A percentile compares a stretch with the other conserved stretches of the same genome.
phyloP scores from a whole-genome alignment of 2,113 vertebrate species.

The Echinops telfairi region DNA sequence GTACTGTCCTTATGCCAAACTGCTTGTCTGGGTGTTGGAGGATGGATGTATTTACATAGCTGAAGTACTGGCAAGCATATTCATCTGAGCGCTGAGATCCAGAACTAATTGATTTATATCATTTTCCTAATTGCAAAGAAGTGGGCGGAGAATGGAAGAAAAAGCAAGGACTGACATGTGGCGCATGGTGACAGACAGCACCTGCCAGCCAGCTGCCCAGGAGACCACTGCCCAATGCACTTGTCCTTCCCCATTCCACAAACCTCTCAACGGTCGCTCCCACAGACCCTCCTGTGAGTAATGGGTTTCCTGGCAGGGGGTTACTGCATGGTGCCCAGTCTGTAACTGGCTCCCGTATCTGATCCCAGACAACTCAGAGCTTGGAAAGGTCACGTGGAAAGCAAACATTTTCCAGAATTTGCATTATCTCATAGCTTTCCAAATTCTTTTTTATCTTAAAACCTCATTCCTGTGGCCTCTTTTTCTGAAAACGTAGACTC shows the following conservation, averaged over 20 bases:
- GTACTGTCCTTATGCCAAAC: neutral
- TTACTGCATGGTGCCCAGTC: neutral
- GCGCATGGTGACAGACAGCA: slow-evolving; percentile 52
- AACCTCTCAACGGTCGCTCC: slow-evolving; percentile 27
- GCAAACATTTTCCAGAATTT: slow-evolving; percentile 61
- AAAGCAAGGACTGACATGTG: neutral
- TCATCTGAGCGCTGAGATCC: slow-evolving; percentile 41
- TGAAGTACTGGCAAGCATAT: neutral
- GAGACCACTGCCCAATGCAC: neutral
- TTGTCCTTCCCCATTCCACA: slow-evolving; percentile 51
- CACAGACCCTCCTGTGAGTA: slow-evolving; percentile 40
- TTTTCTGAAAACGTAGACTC: slow-evolving; percentile 32
- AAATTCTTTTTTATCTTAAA: slow-evolving; percentile 23
- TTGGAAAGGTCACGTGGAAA: slow-evolving; percentile 62
- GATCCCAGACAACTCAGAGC: slow-evolving; percentile 58
- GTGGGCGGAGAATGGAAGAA: neutral
- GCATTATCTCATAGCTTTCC: slow-evolving; percentile 37
- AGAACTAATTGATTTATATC: slow-evolving; percentile 60
- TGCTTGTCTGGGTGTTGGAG: neutral
- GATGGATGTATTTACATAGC: neutral
- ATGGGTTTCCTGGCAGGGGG: slow-evolving; percentile 68
- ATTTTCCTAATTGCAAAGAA: slow-evolving; percentile 61
- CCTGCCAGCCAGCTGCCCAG: slow-evolving; percentile 16
- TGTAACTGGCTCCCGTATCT: slow-evolving; percentile 53
- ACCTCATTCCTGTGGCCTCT: neutral